These are phyloP conservation scores for Salarias fasciatus DNA, from an alignment of 2,797 vertebrate genomes.

Conservation along the genomic window DNA sequence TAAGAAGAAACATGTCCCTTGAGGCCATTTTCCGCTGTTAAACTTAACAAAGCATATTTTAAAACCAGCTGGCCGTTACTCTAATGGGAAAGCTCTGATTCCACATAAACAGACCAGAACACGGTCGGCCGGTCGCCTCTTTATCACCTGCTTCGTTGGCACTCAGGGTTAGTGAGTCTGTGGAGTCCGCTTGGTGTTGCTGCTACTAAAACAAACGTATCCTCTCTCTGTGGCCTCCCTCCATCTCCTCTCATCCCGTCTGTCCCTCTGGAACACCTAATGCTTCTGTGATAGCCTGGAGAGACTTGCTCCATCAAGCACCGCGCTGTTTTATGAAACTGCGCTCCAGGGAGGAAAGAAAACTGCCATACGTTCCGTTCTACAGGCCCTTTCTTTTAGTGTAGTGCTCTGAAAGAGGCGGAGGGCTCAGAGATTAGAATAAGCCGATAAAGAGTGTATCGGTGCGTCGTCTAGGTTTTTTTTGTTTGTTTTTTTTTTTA, in stretches of 20 bases:
- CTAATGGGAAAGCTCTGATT: background rate
- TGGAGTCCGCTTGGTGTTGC: conserved; percentile 28
- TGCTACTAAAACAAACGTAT: conserved; percentile 47
- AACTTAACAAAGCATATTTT: conserved; percentile 12
- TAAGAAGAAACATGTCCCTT: too few relatives aligned
- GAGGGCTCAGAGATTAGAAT: conserved; percentile 7
- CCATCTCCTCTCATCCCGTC: conserved; percentile 48
- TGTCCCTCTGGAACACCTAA: conserved; percentile 49
- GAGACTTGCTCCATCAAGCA: conserved; percentile 53
- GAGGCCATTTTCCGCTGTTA: too few relatives aligned
- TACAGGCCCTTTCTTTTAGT: conserved; percentile 13
- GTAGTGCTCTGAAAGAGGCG: background rate
- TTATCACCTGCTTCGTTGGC: conserved; percentile 47
- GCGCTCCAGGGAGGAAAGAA: conserved; percentile 43
- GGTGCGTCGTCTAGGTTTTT: too few relatives aligned
- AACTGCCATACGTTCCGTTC: conserved; percentile 30
- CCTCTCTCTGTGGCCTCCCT: conserved; percentile 8
- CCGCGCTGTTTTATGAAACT: conserved; percentile 45
- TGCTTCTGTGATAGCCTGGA: conserved; percentile 52
- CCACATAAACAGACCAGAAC: conserved; percentile 24
- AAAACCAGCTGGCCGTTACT: conserved; percentile 17
- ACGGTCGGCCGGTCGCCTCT: conserved; percentile 42
- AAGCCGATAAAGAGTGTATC: too few relatives aligned
- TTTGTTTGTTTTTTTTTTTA: too few relatives aligned
- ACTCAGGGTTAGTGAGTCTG: conserved; percentile 31